Evolutionary conservation across 2,888 invertebrate genomes (phyloP), one percentile per base, ranked within the genome.

Genomic region (Andrena haemorrhoa): DNA sequence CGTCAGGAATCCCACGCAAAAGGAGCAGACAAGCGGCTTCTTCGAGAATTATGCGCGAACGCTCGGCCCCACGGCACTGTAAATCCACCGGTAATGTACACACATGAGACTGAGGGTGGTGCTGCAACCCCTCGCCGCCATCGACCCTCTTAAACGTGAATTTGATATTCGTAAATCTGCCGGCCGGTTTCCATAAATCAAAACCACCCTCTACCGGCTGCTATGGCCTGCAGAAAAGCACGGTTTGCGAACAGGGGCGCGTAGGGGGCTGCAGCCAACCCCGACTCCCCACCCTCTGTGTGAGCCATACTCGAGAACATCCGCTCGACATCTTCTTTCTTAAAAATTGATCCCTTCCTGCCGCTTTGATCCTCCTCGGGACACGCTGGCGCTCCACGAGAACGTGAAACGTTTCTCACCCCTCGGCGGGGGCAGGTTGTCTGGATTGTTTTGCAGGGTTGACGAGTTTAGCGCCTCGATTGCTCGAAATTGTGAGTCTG

Each of bases 81-180:
- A 89, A 89, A 90, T 88, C 76, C 86, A 80, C 73, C 75, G 82
- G 86, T 86, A 88, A 89, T 87, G 89, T 87, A 84, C 89, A 87
- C 88, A 86, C 83, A 83, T 84, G 88, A 88, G 89, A 83, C 82
- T 74, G 53, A 84, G 76, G 71, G 78, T 82, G 80, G 85, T 78
- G 63, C 71, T 60, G 84, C 60, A 60, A 58, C 66, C 47, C 65
- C 78, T 20, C 65, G 66, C 69, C 75, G 79, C 77, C 75, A 72
- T 75, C 84, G 83, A 85, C 84, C 85, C 88, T 84, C 88, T 91
- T 90, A 90, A 93, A 93, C 92, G 92, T 84, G 92, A 91, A 92
- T 93, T 93, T 93, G 92, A 93, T 93, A 93, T 93, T 92, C 92
- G 92, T 93, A 93, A 93, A 93, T 93, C 92, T 92, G 91, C 89